A percentile compares a stretch with the other conserved stretches of the same genome.
Evolutionary conservation across 2,797 vertebrate genomes (phyloP).

Genomic region (Channa striata): DNA sequence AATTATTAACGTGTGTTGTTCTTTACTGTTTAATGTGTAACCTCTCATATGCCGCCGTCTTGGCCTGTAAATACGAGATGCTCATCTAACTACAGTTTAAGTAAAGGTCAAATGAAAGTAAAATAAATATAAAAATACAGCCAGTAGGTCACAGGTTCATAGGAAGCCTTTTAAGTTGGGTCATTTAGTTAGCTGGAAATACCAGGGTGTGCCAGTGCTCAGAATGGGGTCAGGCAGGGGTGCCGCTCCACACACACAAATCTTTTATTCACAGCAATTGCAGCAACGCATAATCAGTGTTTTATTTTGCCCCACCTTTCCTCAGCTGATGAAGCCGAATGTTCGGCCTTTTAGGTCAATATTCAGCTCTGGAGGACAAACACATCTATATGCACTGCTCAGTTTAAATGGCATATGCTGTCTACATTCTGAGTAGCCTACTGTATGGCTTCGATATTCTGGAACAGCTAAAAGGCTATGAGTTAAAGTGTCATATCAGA

Average conservation of each 20-base stretch:
- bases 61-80: constrained; percentile 5
- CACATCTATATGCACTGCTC: background rate
- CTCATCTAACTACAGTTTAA: constrained; percentile 27
- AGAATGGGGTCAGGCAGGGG: constrained; percentile 46
- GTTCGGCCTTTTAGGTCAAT: constrained; percentile 34
- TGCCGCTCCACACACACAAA: constrained; percentile 21
- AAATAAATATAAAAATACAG: constrained; percentile 40
- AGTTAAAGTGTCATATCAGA: no score
- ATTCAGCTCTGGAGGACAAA: constrained; percentile 10
- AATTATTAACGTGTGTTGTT: constrained; percentile 61
- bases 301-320: background rate
- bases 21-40: constrained; percentile 46
- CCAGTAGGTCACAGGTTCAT: constrained; percentile 39
- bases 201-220: no score
- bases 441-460: background rate
- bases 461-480: no score
- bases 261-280: constrained; percentile 31
- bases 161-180: constrained; percentile 43
- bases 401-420: background rate
- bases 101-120: constrained; percentile 48
- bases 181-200: constrained; percentile 44
- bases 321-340: constrained; percentile 29
- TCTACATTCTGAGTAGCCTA: background rate
- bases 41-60: constrained; percentile 20
- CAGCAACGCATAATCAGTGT: constrained; percentile 18